Conservation (phyloP, 2,888 invertebrate species). For the Stenolophus ochropezus region DNA sequence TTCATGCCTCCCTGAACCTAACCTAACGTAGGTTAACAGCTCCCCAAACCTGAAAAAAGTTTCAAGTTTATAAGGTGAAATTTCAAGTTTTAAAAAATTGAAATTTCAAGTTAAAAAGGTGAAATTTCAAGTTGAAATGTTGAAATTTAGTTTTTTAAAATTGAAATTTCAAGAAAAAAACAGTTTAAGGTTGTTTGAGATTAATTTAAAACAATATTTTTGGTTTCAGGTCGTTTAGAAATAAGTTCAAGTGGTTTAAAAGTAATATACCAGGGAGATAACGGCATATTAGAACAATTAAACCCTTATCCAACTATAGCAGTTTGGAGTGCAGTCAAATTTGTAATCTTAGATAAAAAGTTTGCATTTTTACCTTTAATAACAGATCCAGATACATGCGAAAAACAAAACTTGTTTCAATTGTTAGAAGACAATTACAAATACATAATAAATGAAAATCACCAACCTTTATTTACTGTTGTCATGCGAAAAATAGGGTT, state of each 20-base stretch:
- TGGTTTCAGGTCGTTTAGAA: constrained; percentile 78
- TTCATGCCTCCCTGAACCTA: no score
- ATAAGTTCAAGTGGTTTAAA: constrained; percentile 83
- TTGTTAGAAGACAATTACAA: constrained; percentile 75
- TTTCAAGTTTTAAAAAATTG: no score
- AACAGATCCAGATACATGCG: constrained; percentile 87
- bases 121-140: no score
- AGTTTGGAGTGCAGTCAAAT: constrained; percentile 94
- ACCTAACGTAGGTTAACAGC: no score
- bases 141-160: no score
- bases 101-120: no score
- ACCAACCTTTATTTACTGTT: constrained; percentile 91
- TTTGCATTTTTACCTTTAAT: constrained; percentile 91
- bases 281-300: constrained; percentile 79
- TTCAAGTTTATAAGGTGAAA: no score
- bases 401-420: constrained; percentile 82
- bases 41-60: no score
- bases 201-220: no score
- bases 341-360: constrained; percentile 79
- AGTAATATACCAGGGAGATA: constrained; percentile 80
- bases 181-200: no score
- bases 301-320: constrained; percentile 94
- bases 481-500: constrained; percentile 89
- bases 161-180: no score
- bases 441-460: constrained; percentile 76